Percentiles rank a stretch among this genome's conserved stretches.
Evolutionary conservation across 2,797 vertebrate genomes (phyloP).

Genomic region (Enteromius unitaeniatus): DNA sequence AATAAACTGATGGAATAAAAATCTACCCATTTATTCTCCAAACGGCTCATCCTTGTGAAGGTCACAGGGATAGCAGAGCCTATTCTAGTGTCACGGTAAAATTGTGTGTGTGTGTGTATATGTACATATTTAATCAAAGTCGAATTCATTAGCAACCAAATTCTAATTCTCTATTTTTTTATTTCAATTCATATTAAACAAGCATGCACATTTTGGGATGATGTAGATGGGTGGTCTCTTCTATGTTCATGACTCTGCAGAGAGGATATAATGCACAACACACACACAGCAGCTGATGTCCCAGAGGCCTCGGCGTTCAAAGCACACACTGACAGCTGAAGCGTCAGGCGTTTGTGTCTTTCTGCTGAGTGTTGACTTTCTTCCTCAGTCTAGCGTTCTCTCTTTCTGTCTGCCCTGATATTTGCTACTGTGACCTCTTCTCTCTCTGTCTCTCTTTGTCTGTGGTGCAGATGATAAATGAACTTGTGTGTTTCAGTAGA

Average conservation of each 20-base stretch:
- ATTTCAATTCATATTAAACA: neutral
- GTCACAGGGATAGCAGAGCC: neutral
- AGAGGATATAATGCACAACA: neutral
- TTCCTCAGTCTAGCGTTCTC: neutral
- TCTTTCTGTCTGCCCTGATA: neutral
- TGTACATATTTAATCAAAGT: neutral
- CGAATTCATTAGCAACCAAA: neutral
- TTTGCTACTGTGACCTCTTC: neutral
- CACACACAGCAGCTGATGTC: neutral
- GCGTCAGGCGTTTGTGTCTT: neutral
- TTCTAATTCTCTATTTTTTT: neutral
- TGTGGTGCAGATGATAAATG: constrained; percentile 11
- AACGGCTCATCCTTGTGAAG: neutral
- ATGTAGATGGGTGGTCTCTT: constrained; percentile 2
- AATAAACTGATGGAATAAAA: neutral
- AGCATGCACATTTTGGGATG: neutral
- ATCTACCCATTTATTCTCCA: neutral
- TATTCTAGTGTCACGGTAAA: neutral
- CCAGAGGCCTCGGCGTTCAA: neutral
- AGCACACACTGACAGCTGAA: neutral
- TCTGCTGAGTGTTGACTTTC: constrained; percentile 17
- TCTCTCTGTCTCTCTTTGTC: neutral
- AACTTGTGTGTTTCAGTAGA: constrained; percentile 13
- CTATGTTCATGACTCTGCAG: neutral
- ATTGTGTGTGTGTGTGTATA: neutral